Evolutionary conservation across 2,888 invertebrate species (phyloP).

Genomic region (Brassicogethes aeneus): DNA sequence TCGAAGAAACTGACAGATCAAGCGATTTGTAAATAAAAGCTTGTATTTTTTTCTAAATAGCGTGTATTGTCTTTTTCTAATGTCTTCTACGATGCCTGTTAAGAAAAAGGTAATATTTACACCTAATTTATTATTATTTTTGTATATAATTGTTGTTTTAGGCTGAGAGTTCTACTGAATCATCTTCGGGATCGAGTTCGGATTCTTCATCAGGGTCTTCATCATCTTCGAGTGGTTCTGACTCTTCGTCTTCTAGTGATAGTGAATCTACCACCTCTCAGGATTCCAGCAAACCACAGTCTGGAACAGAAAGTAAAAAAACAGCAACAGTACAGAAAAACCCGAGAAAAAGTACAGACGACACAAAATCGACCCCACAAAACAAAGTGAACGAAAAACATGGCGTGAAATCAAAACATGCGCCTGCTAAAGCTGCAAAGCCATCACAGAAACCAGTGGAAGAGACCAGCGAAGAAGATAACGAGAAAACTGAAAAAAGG

Average conservation of each 20-base stretch:
- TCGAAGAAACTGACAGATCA: too few species aligned
- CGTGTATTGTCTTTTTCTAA: too few species aligned
- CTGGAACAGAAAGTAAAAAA: constrained; percentile 33
- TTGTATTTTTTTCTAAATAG: too few species aligned
- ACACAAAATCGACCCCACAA: constrained; percentile 11
- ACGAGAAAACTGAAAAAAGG: constrained; percentile 20
- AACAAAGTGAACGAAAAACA: constrained; percentile 14
- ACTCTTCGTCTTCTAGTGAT: constrained; percentile 61
- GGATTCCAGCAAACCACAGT: constrained; percentile 33
- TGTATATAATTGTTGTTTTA: constrained; percentile 16
- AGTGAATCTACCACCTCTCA: constrained; percentile 57
- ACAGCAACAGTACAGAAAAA: constrained; percentile 30
- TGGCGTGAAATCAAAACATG: background rate
- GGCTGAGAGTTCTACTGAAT: constrained; percentile 46
- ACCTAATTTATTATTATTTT: too few species aligned
- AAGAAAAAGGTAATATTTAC: constrained; percentile 23
- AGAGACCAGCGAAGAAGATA: constrained; percentile 34
- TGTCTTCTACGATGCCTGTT: constrained; percentile 15
- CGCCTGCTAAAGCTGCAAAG: constrained; percentile 10
- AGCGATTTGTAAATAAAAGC: background rate
- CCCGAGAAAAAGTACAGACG: constrained; percentile 32
- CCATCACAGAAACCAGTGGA: constrained; percentile 33
- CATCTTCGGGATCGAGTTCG: constrained; percentile 57
- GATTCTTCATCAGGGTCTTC: constrained; percentile 56
- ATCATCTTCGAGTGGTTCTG: constrained; percentile 61